Evolutionary conservation across 2,888 invertebrate species (phyloP).

Genomic region (Caenorhabditis macrosperma): DNA sequence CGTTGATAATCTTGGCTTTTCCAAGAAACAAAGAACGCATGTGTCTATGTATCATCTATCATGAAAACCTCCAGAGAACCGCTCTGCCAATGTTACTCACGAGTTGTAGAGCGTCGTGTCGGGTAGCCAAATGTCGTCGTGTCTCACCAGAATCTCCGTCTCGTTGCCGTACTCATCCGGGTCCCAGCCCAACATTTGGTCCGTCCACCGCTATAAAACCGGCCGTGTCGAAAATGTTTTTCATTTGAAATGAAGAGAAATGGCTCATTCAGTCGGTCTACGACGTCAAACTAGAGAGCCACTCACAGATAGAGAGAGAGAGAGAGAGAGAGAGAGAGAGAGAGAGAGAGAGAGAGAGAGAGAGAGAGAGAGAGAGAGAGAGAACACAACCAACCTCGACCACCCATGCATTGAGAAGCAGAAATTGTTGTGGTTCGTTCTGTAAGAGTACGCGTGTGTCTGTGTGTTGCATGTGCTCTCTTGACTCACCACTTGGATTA

Average conservation of each 20-base stretch:
- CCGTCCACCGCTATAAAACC: constrained; percentile 59
- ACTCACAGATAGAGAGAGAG: too few species aligned
- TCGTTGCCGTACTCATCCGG: constrained; percentile 58
- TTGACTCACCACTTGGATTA: constrained; percentile 65
- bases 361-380: too few species aligned
- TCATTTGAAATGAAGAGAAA: constrained; percentile 8
- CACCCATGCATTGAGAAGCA: constrained; percentile 65
- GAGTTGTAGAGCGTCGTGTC: constrained; percentile 65
- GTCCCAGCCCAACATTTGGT: constrained; percentile 65
- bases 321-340: too few species aligned
- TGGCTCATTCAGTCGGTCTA: background rate
- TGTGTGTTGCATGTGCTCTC: background rate
- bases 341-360: too few species aligned
- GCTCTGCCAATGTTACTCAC: too few species aligned
- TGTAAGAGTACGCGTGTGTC: constrained; percentile 12
- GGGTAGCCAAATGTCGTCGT: constrained; percentile 62
- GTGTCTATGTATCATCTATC: too few species aligned
- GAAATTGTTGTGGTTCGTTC: constrained; percentile 66
- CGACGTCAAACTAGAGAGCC: background rate
- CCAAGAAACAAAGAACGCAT: too few species aligned
- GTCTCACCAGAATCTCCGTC: constrained; percentile 58
- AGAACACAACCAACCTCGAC: constrained; percentile 52
- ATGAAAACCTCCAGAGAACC: too few species aligned
- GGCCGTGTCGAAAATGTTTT: background rate
- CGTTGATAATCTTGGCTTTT: too few species aligned